A percentile compares a stretch with the other conserved stretches of the same genome.
phyloP scores from a whole-genome alignment of 2,797 vertebrate genomes.

The Lagodon rhomboides region DNA sequence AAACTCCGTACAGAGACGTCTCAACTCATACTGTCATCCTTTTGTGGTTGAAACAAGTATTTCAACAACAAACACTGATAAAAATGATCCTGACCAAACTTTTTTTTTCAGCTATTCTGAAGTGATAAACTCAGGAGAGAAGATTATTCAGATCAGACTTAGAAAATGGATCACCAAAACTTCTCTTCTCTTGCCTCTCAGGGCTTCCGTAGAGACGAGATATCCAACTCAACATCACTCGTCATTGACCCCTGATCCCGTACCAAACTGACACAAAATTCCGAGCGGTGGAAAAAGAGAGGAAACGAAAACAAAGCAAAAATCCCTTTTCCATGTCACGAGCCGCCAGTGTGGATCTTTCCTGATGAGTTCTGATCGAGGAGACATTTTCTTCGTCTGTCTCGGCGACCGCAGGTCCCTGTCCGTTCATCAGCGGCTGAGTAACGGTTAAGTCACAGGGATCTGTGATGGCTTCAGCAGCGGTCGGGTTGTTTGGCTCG shows the following conservation, averaged over 20 bases:
- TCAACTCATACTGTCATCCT: too few relatives aligned
- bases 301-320: constrained; percentile 46
- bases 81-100: too few relatives aligned
- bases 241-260: constrained; percentile 28
- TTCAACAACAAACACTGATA: too few relatives aligned
- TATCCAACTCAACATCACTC: constrained; percentile 39
- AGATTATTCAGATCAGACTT: too few relatives aligned
- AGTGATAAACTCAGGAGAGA: too few relatives aligned
- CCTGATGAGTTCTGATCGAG: constrained; percentile 53
- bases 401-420: constrained; percentile 50
- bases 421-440: constrained; percentile 58
- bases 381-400: constrained; percentile 37
- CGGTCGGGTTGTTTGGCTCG: constrained; percentile 59
- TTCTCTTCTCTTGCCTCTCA: too few relatives aligned
- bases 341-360: constrained; percentile 30
- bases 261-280: constrained; percentile 24
- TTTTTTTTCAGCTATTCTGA: too few relatives aligned
- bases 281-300: constrained; percentile 24
- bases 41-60: too few relatives aligned
- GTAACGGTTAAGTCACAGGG: constrained; percentile 59
- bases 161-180: too few relatives aligned
- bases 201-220: neutral
- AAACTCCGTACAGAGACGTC: too few relatives aligned
- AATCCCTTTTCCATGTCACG: constrained; percentile 62
- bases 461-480: constrained; percentile 72